Conservation (phyloP, 1,140 invertebrate genomes). For the Eueides isabella region DNA sequence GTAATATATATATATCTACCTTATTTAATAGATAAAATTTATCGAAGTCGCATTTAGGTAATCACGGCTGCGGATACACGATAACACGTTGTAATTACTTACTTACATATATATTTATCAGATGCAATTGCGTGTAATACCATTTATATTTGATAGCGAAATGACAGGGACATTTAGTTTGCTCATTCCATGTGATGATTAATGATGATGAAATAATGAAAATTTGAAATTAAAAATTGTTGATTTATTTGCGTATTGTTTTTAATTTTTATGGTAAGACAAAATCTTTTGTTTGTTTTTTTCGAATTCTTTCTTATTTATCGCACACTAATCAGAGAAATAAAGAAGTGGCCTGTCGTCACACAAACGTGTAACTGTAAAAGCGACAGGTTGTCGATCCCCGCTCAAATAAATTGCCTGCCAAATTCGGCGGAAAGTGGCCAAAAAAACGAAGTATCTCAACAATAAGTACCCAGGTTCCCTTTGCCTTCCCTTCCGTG, state of each 20-base stretch:
- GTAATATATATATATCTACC: not conserved
- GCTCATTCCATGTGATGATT: conserved; percentile 32
- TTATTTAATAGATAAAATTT: conserved; percentile 32
- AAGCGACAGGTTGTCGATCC: no score
- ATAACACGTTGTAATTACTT: conserved; percentile 57
- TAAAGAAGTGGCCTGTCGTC: no score
- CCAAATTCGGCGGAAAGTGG: no score
- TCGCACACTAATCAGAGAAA: no score
- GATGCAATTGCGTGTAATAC: conserved; percentile 63
- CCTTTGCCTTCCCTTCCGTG: no score
- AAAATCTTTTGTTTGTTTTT: no score
- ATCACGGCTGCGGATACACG: conserved; percentile 65
- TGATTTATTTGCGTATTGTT: not conserved
- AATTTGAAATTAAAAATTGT: not conserved
- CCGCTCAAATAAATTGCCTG: no score
- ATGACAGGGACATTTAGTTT: conserved; percentile 39
- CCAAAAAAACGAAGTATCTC: no score
- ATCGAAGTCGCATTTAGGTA: conserved; percentile 56
- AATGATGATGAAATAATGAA: conserved; percentile 27
- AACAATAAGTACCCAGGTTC: no score
- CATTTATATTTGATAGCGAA: conserved; percentile 48
- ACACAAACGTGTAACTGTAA: no score
- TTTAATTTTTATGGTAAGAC: no score
- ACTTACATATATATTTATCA: conserved; percentile 50
- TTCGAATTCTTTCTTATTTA: no score